Base-by-base conservation (phyloP, 2,113 vertebrate species). In the Bufo bufo region DNA sequence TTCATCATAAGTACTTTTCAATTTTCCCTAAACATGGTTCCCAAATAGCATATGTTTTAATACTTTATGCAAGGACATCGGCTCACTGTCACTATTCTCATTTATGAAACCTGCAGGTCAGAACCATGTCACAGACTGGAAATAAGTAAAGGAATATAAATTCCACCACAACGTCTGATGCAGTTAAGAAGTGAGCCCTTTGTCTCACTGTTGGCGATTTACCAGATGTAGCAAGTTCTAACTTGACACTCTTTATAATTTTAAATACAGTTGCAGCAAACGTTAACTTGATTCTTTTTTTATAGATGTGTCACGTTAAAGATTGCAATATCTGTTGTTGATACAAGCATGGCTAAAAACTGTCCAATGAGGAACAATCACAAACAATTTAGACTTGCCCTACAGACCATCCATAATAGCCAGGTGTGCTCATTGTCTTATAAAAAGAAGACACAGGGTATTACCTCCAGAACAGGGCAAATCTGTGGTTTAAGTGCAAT, bases 1-100 rank as follows among this genome's bases (percentile, higher is more conserved):
- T 9, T 75, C 72, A 75, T 75, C 72, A 75, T 75, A 75, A 75
- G 50, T 43, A 50, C 45, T 19, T 75, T 75, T 75, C 20, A 8
- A 75, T 50, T 75, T 75, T 75, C 17, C 13, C 72, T 50, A 20
- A 75, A 75, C 8, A 20, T 50, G 8, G 20, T 75, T 75, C 17
- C 17, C 45, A 50, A 19, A 75, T 50, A 50, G 17, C 72, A 75
- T 75, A 16, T 50, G 72, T 50, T 75, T 49, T 50, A 47, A 75
- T 75, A 19, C 16, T 47, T 74, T 17, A 33, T 49, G 14, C 49
- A 17, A 47, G 71, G 71, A 74, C 71, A 74, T 74, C 71, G 14
- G 71, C 14, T 47, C 71, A 47, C 43, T 47, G 2, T 72, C 69
- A 45, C 69, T 47, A 7, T 74, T 17, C 71, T 74, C 5, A 19